Base-by-base conservation (phyloP, 1,140 invertebrate species). In the Sycophaga agraensis region DNA sequence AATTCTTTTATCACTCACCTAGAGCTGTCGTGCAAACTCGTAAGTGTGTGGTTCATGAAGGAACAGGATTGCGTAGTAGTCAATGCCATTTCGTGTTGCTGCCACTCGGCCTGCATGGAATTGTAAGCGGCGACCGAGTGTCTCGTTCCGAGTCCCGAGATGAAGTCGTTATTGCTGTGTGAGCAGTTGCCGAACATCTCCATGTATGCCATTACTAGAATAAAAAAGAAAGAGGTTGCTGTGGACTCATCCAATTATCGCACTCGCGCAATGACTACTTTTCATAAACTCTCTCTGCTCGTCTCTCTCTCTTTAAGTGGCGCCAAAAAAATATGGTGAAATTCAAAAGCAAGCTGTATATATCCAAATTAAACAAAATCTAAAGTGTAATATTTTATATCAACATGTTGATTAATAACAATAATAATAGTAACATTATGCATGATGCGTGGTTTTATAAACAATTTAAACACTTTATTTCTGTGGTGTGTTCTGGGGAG, bases 161-260 rank as follows among this genome's bases (percentile, higher is more conserved):
- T 87, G 76, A 91, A 88, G 68, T 92, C 89, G 64, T 84, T 84
- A 55, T 84, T 84, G 24, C 89, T 88, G 68, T 92, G 90, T 57
- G 89, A 90, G 80, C 92, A 94, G 74, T 92, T 91, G 1, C 92
- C 91, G 74, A 95, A 92, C 86, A 95, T 93, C 79, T 95, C 91
- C 93, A 97, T 96, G 81, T 97, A 97, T 43, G 92, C 92, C 88
- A 94, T 93, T 68, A 97, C 93, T 96, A 85, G 59, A 84, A 84
- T 43, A 51, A 1, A 51, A 51, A 51, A 37, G 17, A 51, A 8
- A 31, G 24, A 1, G 22, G 26, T 31, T 49, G 46, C 34, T 31
- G 46, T 28, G 26, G 26, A 22, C 28, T 7, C 46, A 31, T 49
- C 26, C n/a, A 11, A 49, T n/a, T n/a, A n/a, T n/a, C 46, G 19